Percentiles rank a stretch among this genome's conserved stretches.
Conservation (phyloP, 1,140 invertebrate genomes). For the Drosophila leontia region DNA sequence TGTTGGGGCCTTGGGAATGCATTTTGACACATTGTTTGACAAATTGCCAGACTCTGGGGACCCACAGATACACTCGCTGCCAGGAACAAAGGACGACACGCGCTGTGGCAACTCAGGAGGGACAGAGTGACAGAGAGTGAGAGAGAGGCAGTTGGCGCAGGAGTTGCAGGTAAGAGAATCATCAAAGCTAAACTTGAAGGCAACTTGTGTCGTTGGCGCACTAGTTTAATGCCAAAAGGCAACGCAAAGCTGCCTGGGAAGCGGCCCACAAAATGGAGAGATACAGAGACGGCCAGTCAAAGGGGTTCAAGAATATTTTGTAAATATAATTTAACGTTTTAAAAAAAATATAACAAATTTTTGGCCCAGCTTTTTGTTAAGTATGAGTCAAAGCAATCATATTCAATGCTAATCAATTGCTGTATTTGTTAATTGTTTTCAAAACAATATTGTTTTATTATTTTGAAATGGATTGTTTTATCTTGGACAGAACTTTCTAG, state of each 20-base stretch:
- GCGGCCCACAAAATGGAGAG: slow-evolving; percentile 11
- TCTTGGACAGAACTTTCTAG: too few species aligned
- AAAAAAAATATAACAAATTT: too few species aligned
- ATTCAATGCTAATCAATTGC: too few species aligned
- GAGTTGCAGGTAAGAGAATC: slow-evolving; percentile 65
- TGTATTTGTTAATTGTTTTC: too few species aligned
- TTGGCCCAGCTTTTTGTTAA: too few species aligned
- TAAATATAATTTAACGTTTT: too few species aligned
- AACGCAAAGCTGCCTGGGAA: slow-evolving; percentile 52
- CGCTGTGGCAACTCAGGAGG: background rate
- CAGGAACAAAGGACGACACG: slow-evolving; percentile 39
- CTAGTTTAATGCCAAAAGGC: slow-evolving; percentile 75
- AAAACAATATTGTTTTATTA: too few species aligned
- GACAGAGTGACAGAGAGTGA: background rate
- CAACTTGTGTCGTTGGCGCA: slow-evolving; percentile 55
- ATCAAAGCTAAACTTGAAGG: slow-evolving; percentile 75
- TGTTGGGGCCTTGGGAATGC: slow-evolving; percentile 36
- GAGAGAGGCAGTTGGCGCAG: slow-evolving; percentile 1
- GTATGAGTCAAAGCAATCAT: too few species aligned
- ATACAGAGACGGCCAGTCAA: background rate
- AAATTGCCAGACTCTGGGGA: slow-evolving; percentile 69
- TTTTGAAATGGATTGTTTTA: too few species aligned
- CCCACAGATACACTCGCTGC: slow-evolving; percentile 36
- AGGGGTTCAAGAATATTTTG: background rate
- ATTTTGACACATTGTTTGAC: slow-evolving; percentile 83